phyloP scores from a whole-genome alignment of 1,140 invertebrate genomes.

The Cataglyphis hispanica region DNA sequence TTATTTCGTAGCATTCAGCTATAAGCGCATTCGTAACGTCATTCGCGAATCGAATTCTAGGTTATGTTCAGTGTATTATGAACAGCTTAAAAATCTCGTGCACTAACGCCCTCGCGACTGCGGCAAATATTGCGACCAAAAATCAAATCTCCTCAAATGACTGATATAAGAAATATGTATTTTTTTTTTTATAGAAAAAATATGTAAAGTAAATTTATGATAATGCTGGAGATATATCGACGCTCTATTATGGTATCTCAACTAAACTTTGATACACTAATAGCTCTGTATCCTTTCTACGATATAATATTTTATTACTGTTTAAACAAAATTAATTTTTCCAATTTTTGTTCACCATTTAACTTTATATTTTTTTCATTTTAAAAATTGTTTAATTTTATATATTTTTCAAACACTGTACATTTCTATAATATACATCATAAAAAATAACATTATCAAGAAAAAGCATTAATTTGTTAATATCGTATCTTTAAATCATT shows the following conservation, averaged over 20 bases:
- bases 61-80: constrained; percentile 30
- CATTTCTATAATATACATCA: constrained; percentile 50
- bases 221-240: too few relatives aligned
- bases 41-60: background rate
- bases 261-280: too few relatives aligned
- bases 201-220: too few relatives aligned
- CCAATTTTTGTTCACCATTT: constrained; percentile 10
- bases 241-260: too few relatives aligned
- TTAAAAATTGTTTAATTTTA: constrained; percentile 43
- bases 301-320: background rate
- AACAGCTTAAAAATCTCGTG: background rate
- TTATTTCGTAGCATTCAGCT: background rate
- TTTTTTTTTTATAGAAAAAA: too few relatives aligned
- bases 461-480: constrained; percentile 23
- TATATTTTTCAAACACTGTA: constrained; percentile 18
- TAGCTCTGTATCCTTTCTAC: too few relatives aligned
- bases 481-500: constrained; percentile 4
- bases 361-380: constrained; percentile 15
- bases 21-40: background rate
- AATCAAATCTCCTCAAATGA: background rate
- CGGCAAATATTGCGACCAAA: background rate
- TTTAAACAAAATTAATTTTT: constrained; percentile 7
- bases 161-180: background rate
- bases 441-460: constrained; percentile 48
- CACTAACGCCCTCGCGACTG: background rate